Percentiles rank a stretch among this genome's conserved stretches.
Conservation (phyloP, 2,113 vertebrate genomes). For the Strigops habroptila region DNA sequence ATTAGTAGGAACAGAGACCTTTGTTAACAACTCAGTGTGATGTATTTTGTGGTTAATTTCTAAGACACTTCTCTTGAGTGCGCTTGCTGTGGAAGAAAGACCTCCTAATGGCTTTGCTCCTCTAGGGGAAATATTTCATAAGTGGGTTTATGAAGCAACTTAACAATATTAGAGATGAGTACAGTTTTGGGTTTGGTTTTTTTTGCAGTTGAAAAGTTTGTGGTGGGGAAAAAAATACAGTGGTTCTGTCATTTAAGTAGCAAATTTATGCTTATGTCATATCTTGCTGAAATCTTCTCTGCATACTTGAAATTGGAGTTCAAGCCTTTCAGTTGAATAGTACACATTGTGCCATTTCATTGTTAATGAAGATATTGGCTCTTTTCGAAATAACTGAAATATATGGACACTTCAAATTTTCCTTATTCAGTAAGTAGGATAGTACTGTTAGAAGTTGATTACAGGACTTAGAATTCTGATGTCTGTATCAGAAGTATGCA, state of each 20-base stretch:
- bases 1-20: not conserved
- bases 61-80: not conserved
- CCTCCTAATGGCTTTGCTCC: not conserved
- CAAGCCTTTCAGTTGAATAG: not conserved
- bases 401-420: not conserved
- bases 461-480: not conserved
- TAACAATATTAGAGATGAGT: not conserved
- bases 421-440: not conserved
- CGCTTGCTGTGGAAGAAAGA: not conserved
- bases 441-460: not conserved
- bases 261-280: not conserved
- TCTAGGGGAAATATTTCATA: not conserved
- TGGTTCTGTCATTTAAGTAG: not conserved
- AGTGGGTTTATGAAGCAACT: not conserved
- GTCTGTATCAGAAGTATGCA: not conserved
- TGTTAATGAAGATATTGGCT: not conserved
- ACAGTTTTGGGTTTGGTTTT: too few species aligned
- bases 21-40: not conserved
- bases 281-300: not conserved
- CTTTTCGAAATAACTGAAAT: not conserved
- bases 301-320: not conserved
- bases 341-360: not conserved
- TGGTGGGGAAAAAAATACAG: not conserved
- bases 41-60: not conserved
- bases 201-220: not conserved